Percentiles rank a stretch among this genome's conserved stretches.
Evolutionary conservation across 2,888 invertebrate species (phyloP).

Genomic region (Ophion obscuratus): DNA sequence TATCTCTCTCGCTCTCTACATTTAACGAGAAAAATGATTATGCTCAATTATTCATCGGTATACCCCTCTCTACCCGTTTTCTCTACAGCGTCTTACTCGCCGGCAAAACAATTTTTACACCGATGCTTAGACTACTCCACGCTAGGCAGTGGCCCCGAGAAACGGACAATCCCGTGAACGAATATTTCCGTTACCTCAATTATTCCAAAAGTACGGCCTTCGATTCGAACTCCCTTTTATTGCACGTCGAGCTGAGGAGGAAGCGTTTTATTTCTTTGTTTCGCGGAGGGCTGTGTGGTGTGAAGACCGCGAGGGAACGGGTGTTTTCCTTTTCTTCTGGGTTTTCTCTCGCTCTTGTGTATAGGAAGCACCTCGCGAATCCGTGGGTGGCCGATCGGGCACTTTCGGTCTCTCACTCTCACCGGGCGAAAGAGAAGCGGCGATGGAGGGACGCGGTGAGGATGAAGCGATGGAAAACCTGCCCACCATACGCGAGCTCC

Average conservation of each 20-base stretch:
- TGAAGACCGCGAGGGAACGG: slow-evolving; percentile 59
- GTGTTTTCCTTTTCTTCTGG: slow-evolving; percentile 37
- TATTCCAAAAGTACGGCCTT: slow-evolving; percentile 36
- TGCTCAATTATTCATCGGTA: slow-evolving; percentile 82
- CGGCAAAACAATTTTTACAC: background rate
- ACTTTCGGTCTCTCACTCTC: slow-evolving; percentile 29
- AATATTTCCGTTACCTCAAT: slow-evolving; percentile 44
- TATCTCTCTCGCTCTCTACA: slow-evolving; percentile 70
- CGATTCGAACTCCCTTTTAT: slow-evolving; percentile 40
- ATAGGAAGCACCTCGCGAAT: slow-evolving; percentile 60
- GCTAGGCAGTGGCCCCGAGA: background rate
- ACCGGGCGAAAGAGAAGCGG: slow-evolving; percentile 19
- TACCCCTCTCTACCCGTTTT: slow-evolving; percentile 72
- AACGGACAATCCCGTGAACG: slow-evolving; percentile 10
- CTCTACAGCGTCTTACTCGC: slow-evolving; percentile 7
- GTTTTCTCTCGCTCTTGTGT: slow-evolving; percentile 26
- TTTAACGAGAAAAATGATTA: slow-evolving; percentile 80
- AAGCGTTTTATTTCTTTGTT: slow-evolving; percentile 68
- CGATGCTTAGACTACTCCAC: background rate
- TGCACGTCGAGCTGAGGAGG: slow-evolving; percentile 14
- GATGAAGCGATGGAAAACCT: slow-evolving; percentile 81
- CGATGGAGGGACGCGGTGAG: slow-evolving; percentile 43
- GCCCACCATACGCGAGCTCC: slow-evolving; percentile 69
- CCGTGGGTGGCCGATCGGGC: slow-evolving; percentile 66
- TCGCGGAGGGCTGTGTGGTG: slow-evolving; percentile 49